phyloP scores from a whole-genome alignment of 2,113 vertebrate genomes.

The Phocoena phocoena region DNA sequence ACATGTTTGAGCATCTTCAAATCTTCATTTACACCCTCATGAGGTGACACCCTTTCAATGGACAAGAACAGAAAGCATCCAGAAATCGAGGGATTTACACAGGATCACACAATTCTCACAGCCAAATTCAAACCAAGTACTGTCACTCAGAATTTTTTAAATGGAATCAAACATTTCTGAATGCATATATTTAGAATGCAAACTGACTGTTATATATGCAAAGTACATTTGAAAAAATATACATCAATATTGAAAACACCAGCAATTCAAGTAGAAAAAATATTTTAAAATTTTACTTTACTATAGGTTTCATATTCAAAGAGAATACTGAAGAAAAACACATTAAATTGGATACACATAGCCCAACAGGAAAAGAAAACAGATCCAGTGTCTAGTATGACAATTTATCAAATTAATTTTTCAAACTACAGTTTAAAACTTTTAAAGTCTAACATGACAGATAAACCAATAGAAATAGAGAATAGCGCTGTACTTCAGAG shows the following conservation, averaged over 20 bases:
- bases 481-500: background rate
- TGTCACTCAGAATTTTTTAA: background rate
- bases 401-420: constrained; percentile 32
- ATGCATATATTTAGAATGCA: constrained; percentile 23
- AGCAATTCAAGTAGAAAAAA: background rate
- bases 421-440: constrained; percentile 26
- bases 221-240: background rate
- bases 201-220: background rate
- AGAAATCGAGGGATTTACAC: background rate
- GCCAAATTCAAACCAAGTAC: background rate
- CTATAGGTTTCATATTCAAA: background rate
- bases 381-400: background rate
- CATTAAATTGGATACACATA: background rate
- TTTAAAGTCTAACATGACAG: background rate
- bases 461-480: background rate
- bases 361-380: background rate
- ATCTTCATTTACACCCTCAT: background rate
- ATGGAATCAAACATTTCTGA: background rate
- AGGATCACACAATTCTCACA: background rate
- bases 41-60: background rate
- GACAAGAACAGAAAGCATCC: background rate
- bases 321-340: background rate
- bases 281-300: background rate
- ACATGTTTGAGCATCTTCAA: background rate
- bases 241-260: background rate